Evolutionary conservation across 2,113 vertebrate genomes (phyloP).

Genomic region (Cottus gobio): DNA sequence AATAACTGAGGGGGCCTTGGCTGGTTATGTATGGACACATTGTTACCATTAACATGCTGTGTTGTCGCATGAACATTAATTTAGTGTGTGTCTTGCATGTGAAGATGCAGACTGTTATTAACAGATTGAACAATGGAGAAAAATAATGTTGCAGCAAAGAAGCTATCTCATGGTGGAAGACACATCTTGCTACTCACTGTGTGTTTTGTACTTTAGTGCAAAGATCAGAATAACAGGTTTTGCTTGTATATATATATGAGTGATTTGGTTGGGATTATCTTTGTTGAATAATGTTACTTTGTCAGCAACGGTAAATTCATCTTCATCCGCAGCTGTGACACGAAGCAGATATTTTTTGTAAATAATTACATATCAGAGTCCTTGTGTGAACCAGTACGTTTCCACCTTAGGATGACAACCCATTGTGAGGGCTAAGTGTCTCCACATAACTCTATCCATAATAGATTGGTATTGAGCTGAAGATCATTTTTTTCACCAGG

Average conservation of each 20-base stretch:
- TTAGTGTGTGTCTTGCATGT: constrained; percentile 17
- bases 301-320: constrained; percentile 7
- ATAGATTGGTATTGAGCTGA: constrained; percentile 72
- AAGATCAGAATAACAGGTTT: background rate
- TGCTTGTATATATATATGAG: background rate
- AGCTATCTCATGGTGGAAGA: background rate
- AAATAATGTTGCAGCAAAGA: background rate
- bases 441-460: constrained; percentile 60
- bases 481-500: constrained; percentile 68
- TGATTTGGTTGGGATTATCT: background rate
- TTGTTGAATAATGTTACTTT: background rate
- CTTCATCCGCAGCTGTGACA: background rate
- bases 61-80: background rate
- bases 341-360: background rate
- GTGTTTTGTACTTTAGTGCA: background rate
- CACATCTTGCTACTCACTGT: background rate
- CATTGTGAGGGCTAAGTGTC: constrained; percentile 30
- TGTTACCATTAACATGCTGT: background rate
- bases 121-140: background rate
- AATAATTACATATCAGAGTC: background rate
- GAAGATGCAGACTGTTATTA: background rate
- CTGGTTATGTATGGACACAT: background rate
- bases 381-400: constrained; percentile 2
- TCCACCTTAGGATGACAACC: constrained; percentile 30
- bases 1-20: background rate